Percentiles rank a stretch among this genome's conserved stretches.
phyloP scores from a whole-genome alignment of 1,140 invertebrate species.

The Leptinotarsa texana region DNA sequence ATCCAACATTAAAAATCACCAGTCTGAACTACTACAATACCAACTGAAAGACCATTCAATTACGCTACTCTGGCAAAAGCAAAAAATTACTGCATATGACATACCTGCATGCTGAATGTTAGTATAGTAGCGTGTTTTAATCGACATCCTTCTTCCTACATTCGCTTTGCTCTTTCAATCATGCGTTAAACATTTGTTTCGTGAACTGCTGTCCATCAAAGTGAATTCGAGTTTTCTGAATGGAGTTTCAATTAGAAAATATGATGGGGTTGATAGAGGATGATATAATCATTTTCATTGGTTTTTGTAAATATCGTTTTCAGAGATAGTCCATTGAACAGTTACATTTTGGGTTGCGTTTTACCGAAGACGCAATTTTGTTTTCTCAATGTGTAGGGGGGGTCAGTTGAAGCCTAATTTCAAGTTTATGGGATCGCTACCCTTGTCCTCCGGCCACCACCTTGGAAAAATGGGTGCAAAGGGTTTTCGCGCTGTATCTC shows the following conservation, averaged over 20 bases:
- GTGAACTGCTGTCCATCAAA: conserved; percentile 12
- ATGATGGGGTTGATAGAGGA: not conserved
- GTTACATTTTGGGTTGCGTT: too few species aligned
- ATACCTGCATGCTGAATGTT: conserved; percentile 38
- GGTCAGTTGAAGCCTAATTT: too few species aligned
- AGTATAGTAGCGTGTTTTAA: conserved; percentile 22
- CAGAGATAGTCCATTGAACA: too few species aligned
- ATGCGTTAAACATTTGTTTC: not conserved
- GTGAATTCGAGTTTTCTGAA: not conserved
- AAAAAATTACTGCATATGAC: conserved; percentile 12
- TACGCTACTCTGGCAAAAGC: not conserved
- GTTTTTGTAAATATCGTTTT: too few species aligned
- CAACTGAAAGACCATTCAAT: not conserved
- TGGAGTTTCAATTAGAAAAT: not conserved
- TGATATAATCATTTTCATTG: too few species aligned
- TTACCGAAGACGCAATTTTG: too few species aligned
- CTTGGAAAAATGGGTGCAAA: too few species aligned
- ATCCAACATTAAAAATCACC: conserved; percentile 14
- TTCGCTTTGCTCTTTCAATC: conserved; percentile 15
- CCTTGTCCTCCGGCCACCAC: too few species aligned
- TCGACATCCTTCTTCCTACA: conserved; percentile 7
- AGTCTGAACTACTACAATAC: not conserved
- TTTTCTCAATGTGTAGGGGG: too few species aligned
- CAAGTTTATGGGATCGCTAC: too few species aligned
- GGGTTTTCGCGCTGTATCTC: too few species aligned